Evolutionary conservation across 2,113 vertebrate genomes (phyloP).

Genomic region (Zapus hudsonius): DNA sequence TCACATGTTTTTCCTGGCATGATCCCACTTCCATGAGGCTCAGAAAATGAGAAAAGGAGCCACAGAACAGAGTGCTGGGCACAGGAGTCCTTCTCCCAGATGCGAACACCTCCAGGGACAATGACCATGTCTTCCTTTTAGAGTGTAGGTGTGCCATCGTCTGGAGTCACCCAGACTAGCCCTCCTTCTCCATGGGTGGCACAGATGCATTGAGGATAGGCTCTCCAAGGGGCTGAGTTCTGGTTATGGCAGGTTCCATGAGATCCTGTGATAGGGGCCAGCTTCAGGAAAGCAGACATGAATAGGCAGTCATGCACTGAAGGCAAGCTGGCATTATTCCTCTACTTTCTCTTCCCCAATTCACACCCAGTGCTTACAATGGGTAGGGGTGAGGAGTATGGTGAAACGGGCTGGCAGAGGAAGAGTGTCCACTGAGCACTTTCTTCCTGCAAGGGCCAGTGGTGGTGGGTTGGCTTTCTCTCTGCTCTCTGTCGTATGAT

Average conservation of each 20-base stretch:
- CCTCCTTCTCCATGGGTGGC: slow-evolving; percentile 11
- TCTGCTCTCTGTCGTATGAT: not conserved
- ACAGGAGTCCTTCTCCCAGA: slow-evolving; percentile 46
- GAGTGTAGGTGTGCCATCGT: not conserved
- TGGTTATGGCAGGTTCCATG: slow-evolving; percentile 22
- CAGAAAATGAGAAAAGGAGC: slow-evolving; percentile 65
- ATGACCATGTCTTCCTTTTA: not conserved
- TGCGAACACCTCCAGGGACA: slow-evolving; percentile 62
- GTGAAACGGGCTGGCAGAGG: slow-evolving; percentile 14
- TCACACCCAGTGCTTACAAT: slow-evolving; percentile 46
- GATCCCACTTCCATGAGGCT: slow-evolving; percentile 45
- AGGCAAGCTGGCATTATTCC: slow-evolving; percentile 36
- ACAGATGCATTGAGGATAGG: not conserved
- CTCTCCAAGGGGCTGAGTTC: slow-evolving; percentile 11
- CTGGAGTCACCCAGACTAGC: not conserved
- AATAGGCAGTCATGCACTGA: slow-evolving; percentile 54
- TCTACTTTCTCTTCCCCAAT: slow-evolving; percentile 50
- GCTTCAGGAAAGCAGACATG: slow-evolving; percentile 53
- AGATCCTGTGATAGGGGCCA: slow-evolving; percentile 24
- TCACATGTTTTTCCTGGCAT: slow-evolving; percentile 78
- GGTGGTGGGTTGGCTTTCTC: slow-evolving; percentile 31
- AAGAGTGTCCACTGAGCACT: slow-evolving; percentile 3
- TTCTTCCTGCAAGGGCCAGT: slow-evolving; percentile 28
- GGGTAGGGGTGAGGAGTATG: not conserved
- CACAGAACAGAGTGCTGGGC: slow-evolving; percentile 51